Evolutionary conservation across 1,140 invertebrate genomes (phyloP).

Genomic region (Delia radicum): DNA sequence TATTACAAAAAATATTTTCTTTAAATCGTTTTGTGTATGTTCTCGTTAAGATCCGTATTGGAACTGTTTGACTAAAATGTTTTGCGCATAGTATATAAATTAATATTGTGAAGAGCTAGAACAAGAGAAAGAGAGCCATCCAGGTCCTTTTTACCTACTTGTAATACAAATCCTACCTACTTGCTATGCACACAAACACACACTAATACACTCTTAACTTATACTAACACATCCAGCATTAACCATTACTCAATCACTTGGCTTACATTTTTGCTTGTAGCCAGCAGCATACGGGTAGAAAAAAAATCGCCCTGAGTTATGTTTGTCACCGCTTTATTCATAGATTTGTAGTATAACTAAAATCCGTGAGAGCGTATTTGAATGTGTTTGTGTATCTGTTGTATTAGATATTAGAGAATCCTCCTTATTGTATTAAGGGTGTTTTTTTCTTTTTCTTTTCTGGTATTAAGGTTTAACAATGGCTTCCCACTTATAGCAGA

Average conservation of each 20-base stretch:
- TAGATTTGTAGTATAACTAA: slow-evolving; percentile 51
- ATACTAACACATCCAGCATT: slow-evolving; percentile 16
- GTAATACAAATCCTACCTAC: slow-evolving; percentile 30
- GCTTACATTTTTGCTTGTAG: background rate
- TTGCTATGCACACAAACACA: slow-evolving; percentile 32
- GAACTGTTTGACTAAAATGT: slow-evolving; percentile 41
- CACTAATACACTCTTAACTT: background rate
- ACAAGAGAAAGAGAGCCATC: slow-evolving; percentile 14
- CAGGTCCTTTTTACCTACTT: slow-evolving; percentile 36
- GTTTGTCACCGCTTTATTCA: slow-evolving; percentile 42
- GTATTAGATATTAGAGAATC: slow-evolving; percentile 33
- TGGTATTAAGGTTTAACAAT: slow-evolving; percentile 38
- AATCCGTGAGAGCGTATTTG: background rate
- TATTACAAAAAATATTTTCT: background rate
- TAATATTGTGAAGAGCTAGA: slow-evolving; percentile 11
- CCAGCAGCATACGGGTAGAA: background rate
- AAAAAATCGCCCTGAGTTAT: slow-evolving; percentile 6
- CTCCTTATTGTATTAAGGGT: slow-evolving; percentile 34
- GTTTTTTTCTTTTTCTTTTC: slow-evolving; percentile 35
- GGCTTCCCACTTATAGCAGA: slow-evolving; percentile 34
- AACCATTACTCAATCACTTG: slow-evolving; percentile 15
- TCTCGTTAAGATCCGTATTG: slow-evolving; percentile 50
- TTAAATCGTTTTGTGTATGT: slow-evolving; percentile 32
- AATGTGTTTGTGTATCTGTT: background rate
- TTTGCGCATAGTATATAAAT: slow-evolving; percentile 9